Evolutionary conservation across 2,888 invertebrate species (phyloP).

Genomic region (Drosophila greeni): DNA sequence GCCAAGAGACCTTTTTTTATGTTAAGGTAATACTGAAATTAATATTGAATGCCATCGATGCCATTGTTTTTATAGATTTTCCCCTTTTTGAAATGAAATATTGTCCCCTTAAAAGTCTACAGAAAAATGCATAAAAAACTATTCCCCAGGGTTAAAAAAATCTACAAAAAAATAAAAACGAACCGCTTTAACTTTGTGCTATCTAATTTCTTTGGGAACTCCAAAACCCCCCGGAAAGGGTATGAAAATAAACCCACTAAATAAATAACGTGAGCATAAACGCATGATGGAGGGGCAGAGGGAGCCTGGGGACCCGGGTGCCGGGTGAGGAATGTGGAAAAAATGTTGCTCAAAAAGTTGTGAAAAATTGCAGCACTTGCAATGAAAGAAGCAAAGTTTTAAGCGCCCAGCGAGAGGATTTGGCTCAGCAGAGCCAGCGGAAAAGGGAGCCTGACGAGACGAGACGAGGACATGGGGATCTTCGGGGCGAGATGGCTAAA

Average conservation of each 20-base stretch:
- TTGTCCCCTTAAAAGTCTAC: background rate
- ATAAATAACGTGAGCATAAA: conserved; percentile 37
- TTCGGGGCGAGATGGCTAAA: conserved; percentile 35
- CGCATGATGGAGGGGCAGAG: conserved; percentile 3
- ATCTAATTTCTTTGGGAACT: background rate
- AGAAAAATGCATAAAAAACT: background rate
- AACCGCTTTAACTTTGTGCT: background rate
- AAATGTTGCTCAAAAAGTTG: conserved; percentile 37
- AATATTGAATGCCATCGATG: background rate
- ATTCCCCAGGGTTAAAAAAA: background rate
- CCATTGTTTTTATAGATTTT: background rate
- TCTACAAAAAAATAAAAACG: background rate
- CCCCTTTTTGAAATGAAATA: background rate
- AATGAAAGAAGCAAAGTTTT: conserved; percentile 71
- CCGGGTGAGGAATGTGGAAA: conserved; percentile 19
- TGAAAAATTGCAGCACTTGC: conserved; percentile 72
- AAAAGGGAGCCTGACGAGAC: conserved; percentile 1
- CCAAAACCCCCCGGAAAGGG: background rate
- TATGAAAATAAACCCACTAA: conserved; percentile 22
- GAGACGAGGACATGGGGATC: conserved; percentile 9
- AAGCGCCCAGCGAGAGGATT: conserved; percentile 51
- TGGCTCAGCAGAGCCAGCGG: conserved; percentile 25
- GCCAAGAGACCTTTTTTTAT: background rate
- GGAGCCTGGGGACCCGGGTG: conserved; percentile 3
- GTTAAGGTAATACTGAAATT: background rate